Conservation (phyloP, 1,140 invertebrate species). For the Archivesica marissinica region DNA sequence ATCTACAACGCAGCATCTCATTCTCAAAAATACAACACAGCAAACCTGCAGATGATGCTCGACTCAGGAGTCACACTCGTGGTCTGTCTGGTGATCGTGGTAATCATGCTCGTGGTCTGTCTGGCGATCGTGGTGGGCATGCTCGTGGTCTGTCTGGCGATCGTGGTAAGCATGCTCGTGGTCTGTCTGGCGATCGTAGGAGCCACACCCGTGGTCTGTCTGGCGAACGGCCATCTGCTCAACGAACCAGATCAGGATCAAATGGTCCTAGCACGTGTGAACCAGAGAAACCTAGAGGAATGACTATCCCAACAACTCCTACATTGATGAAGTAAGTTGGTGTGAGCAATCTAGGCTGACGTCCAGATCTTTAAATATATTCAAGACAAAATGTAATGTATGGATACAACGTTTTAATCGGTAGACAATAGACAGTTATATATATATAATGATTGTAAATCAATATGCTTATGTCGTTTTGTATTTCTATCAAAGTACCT, state of each 20-base stretch:
- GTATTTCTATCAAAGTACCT: no score
- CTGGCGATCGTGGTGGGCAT: no score
- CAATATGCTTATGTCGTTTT: no score
- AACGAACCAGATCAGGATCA: conserved; percentile 9
- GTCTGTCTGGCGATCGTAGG: neutral
- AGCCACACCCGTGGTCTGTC: conserved; percentile 42
- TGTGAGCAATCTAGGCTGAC: neutral
- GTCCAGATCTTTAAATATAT: neutral
- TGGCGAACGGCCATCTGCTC: conserved; percentile 12
- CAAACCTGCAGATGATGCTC: neutral
- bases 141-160: no score
- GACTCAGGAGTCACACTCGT: conserved; percentile 8
- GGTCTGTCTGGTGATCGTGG: conserved; percentile 36
- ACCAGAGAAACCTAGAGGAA: conserved; percentile 34
- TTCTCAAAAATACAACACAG: conserved; percentile 7
- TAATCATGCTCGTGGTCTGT: no score
- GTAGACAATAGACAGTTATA: no score
- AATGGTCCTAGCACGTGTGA: conserved; percentile 18
- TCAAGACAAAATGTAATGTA: no score
- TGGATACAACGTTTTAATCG: no score
- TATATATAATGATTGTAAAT: no score
- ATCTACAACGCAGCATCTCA: conserved; percentile 36
- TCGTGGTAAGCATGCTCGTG: no score
- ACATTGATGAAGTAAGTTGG: conserved; percentile 71
- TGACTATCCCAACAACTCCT: conserved; percentile 73